Conservation (phyloP, 2,113 vertebrate genomes). For the Baryphthengus martii region DNA sequence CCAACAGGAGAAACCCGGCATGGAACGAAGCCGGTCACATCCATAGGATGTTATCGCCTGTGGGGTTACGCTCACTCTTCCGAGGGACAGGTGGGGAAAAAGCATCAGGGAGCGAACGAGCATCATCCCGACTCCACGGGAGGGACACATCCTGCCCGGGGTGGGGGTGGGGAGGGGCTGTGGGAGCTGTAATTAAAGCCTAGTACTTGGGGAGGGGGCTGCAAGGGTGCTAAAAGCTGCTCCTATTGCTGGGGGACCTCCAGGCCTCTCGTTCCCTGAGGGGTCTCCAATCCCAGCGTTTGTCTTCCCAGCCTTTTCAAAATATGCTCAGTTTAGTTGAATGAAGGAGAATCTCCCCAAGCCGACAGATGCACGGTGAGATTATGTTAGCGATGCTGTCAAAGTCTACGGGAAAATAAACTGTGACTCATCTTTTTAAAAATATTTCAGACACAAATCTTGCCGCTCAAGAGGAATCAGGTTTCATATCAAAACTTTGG, state of each 20-base stretch:
- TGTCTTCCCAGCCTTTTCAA: neutral
- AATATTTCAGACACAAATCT: neutral
- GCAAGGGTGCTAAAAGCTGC: neutral
- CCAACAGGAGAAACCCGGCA: neutral
- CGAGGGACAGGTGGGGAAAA: neutral
- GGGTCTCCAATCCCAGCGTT: neutral
- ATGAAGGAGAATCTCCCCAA: neutral
- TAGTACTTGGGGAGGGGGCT: neutral
- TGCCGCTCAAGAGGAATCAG: neutral
- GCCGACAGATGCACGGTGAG: neutral
- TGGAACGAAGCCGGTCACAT: neutral
- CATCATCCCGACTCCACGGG: neutral
- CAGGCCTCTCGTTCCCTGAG: neutral
- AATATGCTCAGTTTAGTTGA: neutral
- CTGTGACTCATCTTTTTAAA: neutral
- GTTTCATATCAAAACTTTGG: neutral
- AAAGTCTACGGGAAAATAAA: conserved; percentile 42
- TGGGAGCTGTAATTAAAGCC: neutral
- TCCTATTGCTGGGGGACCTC: neutral
- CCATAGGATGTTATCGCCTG: neutral
- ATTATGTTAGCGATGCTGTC: neutral
- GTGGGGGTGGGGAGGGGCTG: too few relatives aligned
- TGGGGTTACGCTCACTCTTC: neutral
- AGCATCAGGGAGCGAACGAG: neutral
- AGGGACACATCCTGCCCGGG: neutral